Percentiles rank a stretch among this genome's conserved stretches.
Evolutionary conservation across 2,113 vertebrate species (phyloP).

Genomic region (Macheiramphus alcinus): DNA sequence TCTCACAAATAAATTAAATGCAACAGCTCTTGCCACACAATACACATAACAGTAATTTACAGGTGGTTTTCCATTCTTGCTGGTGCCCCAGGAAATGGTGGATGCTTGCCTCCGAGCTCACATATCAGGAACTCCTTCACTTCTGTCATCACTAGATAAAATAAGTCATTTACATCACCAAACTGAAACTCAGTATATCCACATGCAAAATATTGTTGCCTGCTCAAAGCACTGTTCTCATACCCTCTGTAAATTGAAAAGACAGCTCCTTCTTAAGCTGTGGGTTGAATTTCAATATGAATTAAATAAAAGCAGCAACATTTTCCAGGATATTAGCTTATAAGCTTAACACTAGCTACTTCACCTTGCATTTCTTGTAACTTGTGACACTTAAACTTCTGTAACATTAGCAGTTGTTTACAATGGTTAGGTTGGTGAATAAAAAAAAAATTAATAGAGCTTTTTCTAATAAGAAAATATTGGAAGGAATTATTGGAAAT

Average conservation of each 20-base stretch:
- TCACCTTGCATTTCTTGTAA: neutral
- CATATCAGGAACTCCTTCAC: neutral
- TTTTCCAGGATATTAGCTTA: neutral
- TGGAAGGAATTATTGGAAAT: neutral
- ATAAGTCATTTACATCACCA: neutral
- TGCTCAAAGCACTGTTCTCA: neutral
- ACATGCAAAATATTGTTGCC: neutral
- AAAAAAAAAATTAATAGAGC: neutral
- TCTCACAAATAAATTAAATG: neutral
- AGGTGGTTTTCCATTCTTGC: neutral
- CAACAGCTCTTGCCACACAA: neutral
- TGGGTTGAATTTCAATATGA: neutral
- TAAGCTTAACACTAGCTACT: neutral
- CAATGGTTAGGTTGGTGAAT: neutral
- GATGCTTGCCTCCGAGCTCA: neutral
- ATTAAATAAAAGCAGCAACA: neutral
- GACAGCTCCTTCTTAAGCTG: neutral
- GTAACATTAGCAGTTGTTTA: neutral
- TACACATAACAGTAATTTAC: neutral
- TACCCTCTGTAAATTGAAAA: neutral
- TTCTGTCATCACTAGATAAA: neutral
- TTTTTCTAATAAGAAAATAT: neutral
- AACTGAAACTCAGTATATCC: neutral
- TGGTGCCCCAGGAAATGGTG: neutral
- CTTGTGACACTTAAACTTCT: neutral